These are phyloP conservation scores for Egretta garzetta DNA, from an alignment of 2,113 vertebrate genomes.

Conservation along the genomic window DNA sequence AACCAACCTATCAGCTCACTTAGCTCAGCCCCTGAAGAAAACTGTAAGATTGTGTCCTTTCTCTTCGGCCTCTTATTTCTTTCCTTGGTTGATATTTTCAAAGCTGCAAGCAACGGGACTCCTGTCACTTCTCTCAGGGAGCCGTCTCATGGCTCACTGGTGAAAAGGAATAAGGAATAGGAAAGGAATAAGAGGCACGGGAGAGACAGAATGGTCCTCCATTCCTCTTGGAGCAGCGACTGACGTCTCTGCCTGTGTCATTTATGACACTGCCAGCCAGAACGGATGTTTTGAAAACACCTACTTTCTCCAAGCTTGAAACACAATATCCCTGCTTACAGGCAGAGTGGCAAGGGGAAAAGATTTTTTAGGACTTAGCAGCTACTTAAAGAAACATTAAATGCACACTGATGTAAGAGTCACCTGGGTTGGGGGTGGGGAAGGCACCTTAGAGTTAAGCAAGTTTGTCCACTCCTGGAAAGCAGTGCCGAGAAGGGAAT, in stretches of 20 bases:
- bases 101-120: not conserved
- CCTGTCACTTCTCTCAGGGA: not conserved
- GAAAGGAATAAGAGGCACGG: not conserved
- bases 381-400: not conserved
- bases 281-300: not conserved
- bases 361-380: not conserved
- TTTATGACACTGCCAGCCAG: not conserved
- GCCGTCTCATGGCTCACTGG: not conserved
- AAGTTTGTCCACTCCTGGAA: not conserved
- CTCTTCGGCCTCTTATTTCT: not conserved
- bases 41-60: not conserved
- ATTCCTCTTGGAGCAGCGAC: not conserved
- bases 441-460: not conserved
- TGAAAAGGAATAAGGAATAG: not conserved
- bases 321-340: not conserved
- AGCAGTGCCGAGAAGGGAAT: not conserved
- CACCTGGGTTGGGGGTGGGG: accelerated
- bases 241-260: not conserved
- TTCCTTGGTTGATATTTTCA: not conserved
- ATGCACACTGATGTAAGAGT: not conserved
- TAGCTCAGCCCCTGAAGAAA: not conserved
- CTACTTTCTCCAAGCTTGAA: not conserved
- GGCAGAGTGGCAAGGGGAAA: not conserved
- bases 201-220: not conserved
- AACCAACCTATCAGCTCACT: not conserved